Evolutionary conservation across 1,140 invertebrate species (phyloP).

Genomic region (Drosophila aff.): DNA sequence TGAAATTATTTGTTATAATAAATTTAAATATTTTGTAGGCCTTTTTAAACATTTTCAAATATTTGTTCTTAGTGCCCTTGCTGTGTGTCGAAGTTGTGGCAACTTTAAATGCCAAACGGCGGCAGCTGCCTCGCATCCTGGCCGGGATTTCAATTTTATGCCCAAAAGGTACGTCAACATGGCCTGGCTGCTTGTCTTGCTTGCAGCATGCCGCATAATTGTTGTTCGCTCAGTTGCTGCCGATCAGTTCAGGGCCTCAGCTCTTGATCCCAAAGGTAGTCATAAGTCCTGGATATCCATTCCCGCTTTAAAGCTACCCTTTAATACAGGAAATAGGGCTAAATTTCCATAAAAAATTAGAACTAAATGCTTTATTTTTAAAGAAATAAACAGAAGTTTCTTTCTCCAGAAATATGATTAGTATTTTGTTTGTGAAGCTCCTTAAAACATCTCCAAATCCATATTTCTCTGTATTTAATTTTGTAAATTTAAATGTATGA

Average conservation of each 20-base stretch:
- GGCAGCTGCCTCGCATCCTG: slow-evolving; percentile 69
- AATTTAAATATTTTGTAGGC: background rate
- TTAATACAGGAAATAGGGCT: background rate
- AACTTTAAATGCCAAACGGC: slow-evolving; percentile 78
- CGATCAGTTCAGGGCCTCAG: slow-evolving; percentile 18
- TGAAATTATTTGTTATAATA: background rate
- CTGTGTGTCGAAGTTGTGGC: slow-evolving; percentile 72
- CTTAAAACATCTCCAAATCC: too few relatives aligned
- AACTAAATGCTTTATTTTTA: background rate
- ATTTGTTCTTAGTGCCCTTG: background rate
- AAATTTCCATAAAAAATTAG: background rate
- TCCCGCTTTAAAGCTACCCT: slow-evolving; percentile 2
- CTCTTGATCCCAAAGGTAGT: slow-evolving; percentile 11
- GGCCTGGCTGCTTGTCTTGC: slow-evolving; percentile 53
- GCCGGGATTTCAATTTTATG: slow-evolving; percentile 81
- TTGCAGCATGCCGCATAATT: slow-evolving; percentile 67
- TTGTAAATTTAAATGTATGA: background rate
- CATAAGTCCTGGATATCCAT: slow-evolving; percentile 17
- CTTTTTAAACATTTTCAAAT: background rate
- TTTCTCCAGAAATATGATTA: background rate
- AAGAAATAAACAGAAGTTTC: background rate
- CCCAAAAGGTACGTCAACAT: slow-evolving; percentile 83
- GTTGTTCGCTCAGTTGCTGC: slow-evolving; percentile 29
- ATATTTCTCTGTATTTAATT: background rate
- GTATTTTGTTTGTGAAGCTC: background rate